phyloP scores from a whole-genome alignment of 2,113 vertebrate genomes.

The Columba livia region DNA sequence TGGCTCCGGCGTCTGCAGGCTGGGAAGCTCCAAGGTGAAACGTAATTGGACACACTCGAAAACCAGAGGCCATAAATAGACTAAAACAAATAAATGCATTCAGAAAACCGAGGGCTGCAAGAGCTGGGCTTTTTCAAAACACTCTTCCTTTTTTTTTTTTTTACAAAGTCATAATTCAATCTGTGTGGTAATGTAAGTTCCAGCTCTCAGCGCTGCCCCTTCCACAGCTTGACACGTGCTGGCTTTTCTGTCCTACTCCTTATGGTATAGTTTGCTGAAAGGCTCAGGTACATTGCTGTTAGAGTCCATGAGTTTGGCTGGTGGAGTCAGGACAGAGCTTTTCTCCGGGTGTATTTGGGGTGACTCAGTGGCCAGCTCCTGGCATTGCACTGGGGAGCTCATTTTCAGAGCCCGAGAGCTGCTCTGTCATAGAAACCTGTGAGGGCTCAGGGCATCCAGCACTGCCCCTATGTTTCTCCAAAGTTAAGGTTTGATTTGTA shows the following conservation, averaged over 20 bases:
- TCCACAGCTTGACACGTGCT: background rate
- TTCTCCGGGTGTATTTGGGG: background rate
- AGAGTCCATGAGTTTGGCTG: background rate
- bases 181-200: background rate
- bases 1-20: background rate
- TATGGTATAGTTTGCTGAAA: background rate
- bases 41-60: background rate
- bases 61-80: background rate
- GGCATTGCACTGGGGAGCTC: fast-evolving
- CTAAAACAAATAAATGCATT: background rate
- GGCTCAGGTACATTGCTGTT: fast-evolving
- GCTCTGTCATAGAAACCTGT: background rate
- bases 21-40: slow-evolving; percentile 30
- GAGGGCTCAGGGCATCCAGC: background rate
- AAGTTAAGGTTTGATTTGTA: background rate
- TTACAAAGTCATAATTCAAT: background rate
- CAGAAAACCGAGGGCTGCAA: background rate
- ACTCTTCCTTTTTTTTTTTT: background rate
- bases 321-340: background rate
- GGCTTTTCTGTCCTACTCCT: background rate
- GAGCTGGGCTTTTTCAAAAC: background rate
- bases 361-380: background rate
- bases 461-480: background rate
- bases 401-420: background rate
- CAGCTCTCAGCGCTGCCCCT: background rate